Evolutionary conservation across 2,888 invertebrate genomes (phyloP), one percentile per base, ranked within the genome.

Genomic region (Neocrepidodera transversa): DNA sequence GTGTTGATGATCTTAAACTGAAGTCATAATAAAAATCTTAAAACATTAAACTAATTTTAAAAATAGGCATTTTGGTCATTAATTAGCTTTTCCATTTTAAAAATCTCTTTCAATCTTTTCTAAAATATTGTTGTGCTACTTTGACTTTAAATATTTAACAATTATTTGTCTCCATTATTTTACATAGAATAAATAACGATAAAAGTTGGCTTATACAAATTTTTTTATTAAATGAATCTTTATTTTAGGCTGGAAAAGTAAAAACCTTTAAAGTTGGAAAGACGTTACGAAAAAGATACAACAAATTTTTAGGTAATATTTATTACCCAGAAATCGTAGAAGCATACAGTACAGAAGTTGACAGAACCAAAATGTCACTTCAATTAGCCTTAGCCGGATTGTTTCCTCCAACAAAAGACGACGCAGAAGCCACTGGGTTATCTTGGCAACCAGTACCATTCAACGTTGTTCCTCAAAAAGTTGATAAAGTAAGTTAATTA

Each of bases 391-490:
- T 90, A 62, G 88, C 90, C 14, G 89, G 87, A 8, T 75, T 92
- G 54, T 90, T 85, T 79, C 86, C 86, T 43, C 88, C 89, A 0
- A 62, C 60, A 42, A 81, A 81, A 4, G 73, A 80, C 20, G 82
- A 84, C 73, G 79, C 82, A 58, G 87, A 87, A 86, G 84, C 84
- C 67, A 48, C 14, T n/a, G 30, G 30, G 16, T 5, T 48, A 10
- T 67, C 75, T 6, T 92, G 92, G 92, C 88, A 90, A 69, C 92
- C 92, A 4, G 86, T 91, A 57, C 88, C 90, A 11, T 84, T 90
- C 13, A 86, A 86, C 72, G 87, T 87, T 13, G 81, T 85, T 67
- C 83, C 86, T 0, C 49, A 52, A 14, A 17, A 59, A 42, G 23
- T 66, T 18, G 75, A 74, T 47, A 64, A 45, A 16, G 48, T 67